phyloP scores from a whole-genome alignment of 2,888 invertebrate species.

The Drosophila planitibia region DNA sequence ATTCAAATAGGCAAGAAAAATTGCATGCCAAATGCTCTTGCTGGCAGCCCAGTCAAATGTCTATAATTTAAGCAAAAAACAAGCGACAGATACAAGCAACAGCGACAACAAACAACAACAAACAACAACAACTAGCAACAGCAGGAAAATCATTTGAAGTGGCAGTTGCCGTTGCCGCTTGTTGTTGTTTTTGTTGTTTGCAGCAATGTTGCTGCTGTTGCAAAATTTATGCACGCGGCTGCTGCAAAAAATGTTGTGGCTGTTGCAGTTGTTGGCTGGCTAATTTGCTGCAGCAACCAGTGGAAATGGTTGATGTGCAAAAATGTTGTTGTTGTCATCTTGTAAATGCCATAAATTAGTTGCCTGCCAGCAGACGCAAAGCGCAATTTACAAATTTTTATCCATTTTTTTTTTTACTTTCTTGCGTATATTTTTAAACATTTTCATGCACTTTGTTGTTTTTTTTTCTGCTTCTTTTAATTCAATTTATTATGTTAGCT shows the following conservation, averaged over 20 bases:
- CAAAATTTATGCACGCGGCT: constrained; percentile 73
- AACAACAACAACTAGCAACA: constrained; percentile 39
- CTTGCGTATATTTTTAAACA: constrained; percentile 19
- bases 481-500: constrained; percentile 61
- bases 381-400: constrained; percentile 63
- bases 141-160: constrained; percentile 68
- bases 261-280: constrained; percentile 54
- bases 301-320: constrained; percentile 79
- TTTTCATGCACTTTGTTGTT: constrained; percentile 27
- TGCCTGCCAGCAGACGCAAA: constrained; percentile 68
- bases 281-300: constrained; percentile 73
- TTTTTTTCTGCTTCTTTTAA: constrained; percentile 52
- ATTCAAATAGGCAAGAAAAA: constrained; percentile 75
- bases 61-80: constrained; percentile 78
- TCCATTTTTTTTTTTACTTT: constrained; percentile 23
- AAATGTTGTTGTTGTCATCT: constrained; percentile 66
- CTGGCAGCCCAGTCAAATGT: constrained; percentile 70
- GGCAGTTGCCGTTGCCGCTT: constrained; percentile 40
- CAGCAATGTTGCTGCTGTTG: constrained; percentile 57
- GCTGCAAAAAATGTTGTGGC: constrained; percentile 44
- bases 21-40: constrained; percentile 72
- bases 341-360: constrained; percentile 79
- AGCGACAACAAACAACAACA: constrained; percentile 51
- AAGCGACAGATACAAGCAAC: constrained; percentile 75
- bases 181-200: constrained; percentile 38